These are phyloP conservation scores for Chaenocephalus aceratus DNA, from an alignment of 2,113 vertebrate genomes.

Conservation along the genomic window DNA sequence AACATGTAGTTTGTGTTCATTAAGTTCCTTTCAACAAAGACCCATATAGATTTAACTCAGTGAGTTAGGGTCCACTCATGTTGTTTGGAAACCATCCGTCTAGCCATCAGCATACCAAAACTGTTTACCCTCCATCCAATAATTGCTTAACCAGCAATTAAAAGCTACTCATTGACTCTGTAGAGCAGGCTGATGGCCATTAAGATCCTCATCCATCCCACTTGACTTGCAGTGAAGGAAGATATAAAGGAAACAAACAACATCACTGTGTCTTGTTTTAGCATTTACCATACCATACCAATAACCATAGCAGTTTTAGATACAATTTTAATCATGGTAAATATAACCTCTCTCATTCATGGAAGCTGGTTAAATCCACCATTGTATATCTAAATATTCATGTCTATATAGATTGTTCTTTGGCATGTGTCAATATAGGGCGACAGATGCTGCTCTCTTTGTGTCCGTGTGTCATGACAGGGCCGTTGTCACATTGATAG, in stretches of 20 bases:
- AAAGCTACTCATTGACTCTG: slow-evolving; percentile 67
- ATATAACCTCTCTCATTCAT: slow-evolving; percentile 10
- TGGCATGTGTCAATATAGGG: slow-evolving; percentile 44
- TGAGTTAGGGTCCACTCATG: neutral
- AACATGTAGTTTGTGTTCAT: neutral
- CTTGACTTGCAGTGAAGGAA: neutral
- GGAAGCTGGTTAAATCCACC: slow-evolving; percentile 29
- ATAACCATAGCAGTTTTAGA: neutral
- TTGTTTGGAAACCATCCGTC: slow-evolving; percentile 26
- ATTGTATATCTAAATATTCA: slow-evolving; percentile 43
- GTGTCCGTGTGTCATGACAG: slow-evolving; percentile 28
- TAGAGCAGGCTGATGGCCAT: slow-evolving; percentile 1
- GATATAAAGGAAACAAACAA: neutral
- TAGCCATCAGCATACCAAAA: slow-evolving; percentile 38
- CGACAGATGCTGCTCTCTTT: slow-evolving; percentile 70
- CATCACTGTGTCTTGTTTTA: neutral
- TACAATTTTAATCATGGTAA: neutral
- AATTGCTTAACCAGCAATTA: slow-evolving; percentile 57
- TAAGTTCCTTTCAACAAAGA: neutral
- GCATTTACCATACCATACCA: too few species aligned
- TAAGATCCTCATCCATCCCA: slow-evolving; percentile 7
- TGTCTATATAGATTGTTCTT: slow-evolving; percentile 25
- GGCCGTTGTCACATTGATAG: slow-evolving; percentile 20
- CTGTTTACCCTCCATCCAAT: slow-evolving; percentile 61
- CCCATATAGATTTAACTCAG: neutral